Evolutionary conservation across 2,113 vertebrate species (phyloP).

Genomic region (Syngnathus scovelli): DNA sequence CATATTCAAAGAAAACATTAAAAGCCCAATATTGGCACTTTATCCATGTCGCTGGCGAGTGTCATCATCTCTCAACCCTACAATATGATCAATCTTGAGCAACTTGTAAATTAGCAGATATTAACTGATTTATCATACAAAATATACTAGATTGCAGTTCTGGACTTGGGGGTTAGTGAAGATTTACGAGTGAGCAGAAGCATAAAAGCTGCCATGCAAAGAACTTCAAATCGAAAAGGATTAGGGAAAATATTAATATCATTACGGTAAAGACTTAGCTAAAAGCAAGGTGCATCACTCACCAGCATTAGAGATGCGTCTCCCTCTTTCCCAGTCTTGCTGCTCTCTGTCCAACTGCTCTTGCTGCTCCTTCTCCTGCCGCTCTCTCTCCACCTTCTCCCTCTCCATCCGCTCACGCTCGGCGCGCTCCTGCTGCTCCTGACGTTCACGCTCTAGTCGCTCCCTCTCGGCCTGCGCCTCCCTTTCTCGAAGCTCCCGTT

Average conservation of each 20-base stretch:
- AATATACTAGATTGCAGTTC: no score
- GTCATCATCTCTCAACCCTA: neutral
- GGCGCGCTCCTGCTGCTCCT: conserved; percentile 72
- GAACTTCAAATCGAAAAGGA: neutral
- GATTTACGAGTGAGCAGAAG: neutral
- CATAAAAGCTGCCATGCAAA: neutral
- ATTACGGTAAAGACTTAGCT: neutral
- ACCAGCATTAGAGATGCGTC: conserved; percentile 84
- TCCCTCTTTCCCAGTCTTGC: conserved; percentile 86
- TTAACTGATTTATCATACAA: no score
- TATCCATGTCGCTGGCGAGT: neutral
- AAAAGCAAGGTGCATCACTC: conserved; percentile 56
- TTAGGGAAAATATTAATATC: neutral
- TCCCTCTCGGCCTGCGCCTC: conserved; percentile 80
- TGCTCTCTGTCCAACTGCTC: conserved; percentile 78
- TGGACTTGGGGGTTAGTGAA: neutral
- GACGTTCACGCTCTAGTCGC: conserved; percentile 71
- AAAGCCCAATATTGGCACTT: neutral
- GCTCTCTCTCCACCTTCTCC: conserved; percentile 73
- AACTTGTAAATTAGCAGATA: no score
- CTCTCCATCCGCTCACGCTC: conserved; percentile 79
- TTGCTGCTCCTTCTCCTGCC: conserved; percentile 60
- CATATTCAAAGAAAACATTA: neutral
- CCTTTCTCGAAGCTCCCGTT: conserved; percentile 74
- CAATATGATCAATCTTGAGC: no score